A percentile compares a stretch with the other conserved stretches of the same genome.
Evolutionary conservation across 2,797 vertebrate species (phyloP).

Genomic region (Onychomys arenicola): DNA sequence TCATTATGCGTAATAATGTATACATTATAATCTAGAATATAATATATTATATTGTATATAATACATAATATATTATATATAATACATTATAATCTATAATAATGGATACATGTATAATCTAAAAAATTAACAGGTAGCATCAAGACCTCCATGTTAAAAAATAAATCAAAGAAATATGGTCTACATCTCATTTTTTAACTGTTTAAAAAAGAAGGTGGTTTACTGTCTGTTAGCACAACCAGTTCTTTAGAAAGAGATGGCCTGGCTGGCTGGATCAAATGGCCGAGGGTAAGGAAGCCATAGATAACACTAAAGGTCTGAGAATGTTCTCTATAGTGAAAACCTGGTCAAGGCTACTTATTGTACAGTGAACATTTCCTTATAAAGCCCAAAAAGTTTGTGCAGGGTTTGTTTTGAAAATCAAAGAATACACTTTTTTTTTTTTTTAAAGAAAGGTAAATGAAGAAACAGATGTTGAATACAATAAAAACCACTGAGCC

Average conservation of each 20-base stretch:
- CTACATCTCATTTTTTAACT: conserved; percentile 4
- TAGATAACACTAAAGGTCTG: not conserved
- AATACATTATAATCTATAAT: too few species aligned
- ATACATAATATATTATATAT: too few species aligned
- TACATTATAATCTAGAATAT: not conserved
- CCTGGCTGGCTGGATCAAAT: not conserved
- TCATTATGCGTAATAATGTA: not conserved
- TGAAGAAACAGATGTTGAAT: conserved; percentile 26
- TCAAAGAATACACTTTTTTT: not conserved
- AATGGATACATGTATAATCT: not conserved
- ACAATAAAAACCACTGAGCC: not conserved
- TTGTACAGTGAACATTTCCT: not conserved
- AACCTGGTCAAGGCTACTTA: not conserved
- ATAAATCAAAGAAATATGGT: not conserved
- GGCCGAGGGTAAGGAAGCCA: not conserved
- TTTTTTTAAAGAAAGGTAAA: not conserved
- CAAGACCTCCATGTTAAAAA: conserved; percentile 1
- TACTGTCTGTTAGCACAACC: not conserved
- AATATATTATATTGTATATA: too few species aligned
- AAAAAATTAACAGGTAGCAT: not conserved
- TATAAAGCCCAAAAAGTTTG: not conserved
- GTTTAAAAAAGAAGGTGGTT: not conserved
- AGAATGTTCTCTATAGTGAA: not conserved
- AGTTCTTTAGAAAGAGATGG: not conserved
- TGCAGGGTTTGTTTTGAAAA: not conserved